phyloP scores from a whole-genome alignment of 2,888 invertebrate species.

The Apamea crenata region DNA sequence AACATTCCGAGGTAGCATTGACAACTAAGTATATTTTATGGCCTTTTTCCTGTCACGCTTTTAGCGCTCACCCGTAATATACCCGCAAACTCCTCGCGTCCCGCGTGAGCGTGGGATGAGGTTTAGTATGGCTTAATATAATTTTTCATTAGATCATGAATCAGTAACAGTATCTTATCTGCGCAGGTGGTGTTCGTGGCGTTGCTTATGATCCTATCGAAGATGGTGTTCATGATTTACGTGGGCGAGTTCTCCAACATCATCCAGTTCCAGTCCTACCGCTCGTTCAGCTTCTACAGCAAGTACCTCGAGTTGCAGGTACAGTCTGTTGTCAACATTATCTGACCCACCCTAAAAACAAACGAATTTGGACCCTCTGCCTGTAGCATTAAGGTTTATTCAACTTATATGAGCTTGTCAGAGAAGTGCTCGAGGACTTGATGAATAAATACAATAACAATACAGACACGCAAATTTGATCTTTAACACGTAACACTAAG shows the following conservation, averaged over 20 bases:
- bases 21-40: not conserved
- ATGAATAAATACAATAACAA: too few relatives aligned
- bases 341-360: too few relatives aligned
- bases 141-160: not conserved
- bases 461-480: too few relatives aligned
- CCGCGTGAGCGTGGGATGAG: not conserved
- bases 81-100: not conserved
- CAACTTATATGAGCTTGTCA: too few relatives aligned
- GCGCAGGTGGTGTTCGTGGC: conserved; percentile 81
- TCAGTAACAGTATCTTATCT: not conserved
- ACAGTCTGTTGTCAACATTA: too few relatives aligned
- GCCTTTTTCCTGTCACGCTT: not conserved
- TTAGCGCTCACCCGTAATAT: not conserved
- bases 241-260: conserved; percentile 86
- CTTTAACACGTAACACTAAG: too few relatives aligned
- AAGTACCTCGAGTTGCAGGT: conserved; percentile 83
- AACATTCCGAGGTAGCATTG: conserved; percentile 78
- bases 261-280: conserved; percentile 82
- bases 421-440: too few relatives aligned
- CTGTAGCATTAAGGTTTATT: too few relatives aligned
- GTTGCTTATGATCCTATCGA: conserved; percentile 79
- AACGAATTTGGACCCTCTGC: too few relatives aligned
- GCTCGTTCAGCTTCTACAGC: conserved; percentile 82
- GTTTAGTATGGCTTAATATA: not conserved
- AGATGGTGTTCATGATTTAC: conserved; percentile 82